phyloP scores from a whole-genome alignment of 2,797 vertebrate genomes.

The Thunnus albacares region DNA sequence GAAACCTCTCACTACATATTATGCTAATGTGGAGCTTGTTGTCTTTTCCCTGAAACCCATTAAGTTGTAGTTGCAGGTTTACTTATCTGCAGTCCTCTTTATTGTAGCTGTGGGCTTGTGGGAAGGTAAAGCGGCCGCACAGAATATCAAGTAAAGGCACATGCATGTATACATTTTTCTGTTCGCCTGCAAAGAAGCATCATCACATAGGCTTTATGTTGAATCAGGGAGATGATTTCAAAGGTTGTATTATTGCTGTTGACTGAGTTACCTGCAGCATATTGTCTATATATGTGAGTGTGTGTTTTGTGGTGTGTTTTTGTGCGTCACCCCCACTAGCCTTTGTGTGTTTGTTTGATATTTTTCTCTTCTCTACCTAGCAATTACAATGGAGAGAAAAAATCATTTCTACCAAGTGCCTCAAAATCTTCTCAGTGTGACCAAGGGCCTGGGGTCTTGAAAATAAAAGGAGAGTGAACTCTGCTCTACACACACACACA shows the following conservation, averaged over 20 bases:
- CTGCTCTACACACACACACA: conserved; percentile 6
- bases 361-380: conserved; percentile 41
- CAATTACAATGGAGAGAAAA: conserved; percentile 49
- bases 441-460: conserved; percentile 35
- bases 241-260: conserved; percentile 33
- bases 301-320: background rate
- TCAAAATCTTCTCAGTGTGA: conserved; percentile 49
- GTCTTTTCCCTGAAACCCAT: conserved; percentile 18
- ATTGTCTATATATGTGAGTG: background rate
- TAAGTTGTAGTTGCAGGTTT: conserved; percentile 35
- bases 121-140: conserved; percentile 39
- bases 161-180: conserved; percentile 37
- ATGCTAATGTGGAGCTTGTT: conserved; percentile 34
- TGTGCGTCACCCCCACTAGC: background rate
- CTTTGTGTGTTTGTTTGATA: conserved; percentile 37
- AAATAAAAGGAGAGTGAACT: conserved; percentile 46
- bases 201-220: conserved; percentile 38
- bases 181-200: conserved; percentile 13
- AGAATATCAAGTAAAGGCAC: conserved; percentile 58
- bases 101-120: conserved; percentile 33
- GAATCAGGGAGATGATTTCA: conserved; percentile 36
- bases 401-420: conserved; percentile 2
- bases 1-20: background rate
- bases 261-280: conserved; percentile 35
- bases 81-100: conserved; percentile 37